Evolutionary conservation across 1,140 invertebrate genomes (phyloP).

Genomic region (Macrosteles quadrilineatus): DNA sequence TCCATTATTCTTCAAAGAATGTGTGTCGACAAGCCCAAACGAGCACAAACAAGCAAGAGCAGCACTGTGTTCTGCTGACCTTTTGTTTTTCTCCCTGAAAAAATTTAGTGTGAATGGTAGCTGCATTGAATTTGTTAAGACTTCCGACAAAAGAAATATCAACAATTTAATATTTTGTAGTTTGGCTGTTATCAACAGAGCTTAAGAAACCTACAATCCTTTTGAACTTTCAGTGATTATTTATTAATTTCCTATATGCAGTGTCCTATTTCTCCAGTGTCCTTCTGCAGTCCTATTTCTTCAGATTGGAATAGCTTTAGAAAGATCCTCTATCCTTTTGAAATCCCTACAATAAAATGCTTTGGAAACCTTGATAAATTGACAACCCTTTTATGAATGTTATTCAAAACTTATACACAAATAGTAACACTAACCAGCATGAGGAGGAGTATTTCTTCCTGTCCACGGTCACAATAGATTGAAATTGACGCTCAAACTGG

Average conservation of each 20-base stretch:
- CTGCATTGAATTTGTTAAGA: too few relatives aligned
- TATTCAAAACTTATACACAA: too few relatives aligned
- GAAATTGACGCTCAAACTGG: constrained; percentile 78
- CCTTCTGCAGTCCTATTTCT: too few relatives aligned
- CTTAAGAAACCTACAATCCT: too few relatives aligned
- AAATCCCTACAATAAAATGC: too few relatives aligned
- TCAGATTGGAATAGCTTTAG: too few relatives aligned
- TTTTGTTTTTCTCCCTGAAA: constrained; percentile 91
- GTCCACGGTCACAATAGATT: constrained; percentile 70
- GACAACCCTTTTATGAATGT: too few relatives aligned
- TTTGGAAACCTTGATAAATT: too few relatives aligned
- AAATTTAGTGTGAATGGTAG: constrained; percentile 41
- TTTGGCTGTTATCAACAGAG: constrained; percentile 6
- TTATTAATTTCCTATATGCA: too few relatives aligned
- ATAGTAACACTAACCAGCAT: constrained; percentile 70
- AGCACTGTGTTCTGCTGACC: constrained; percentile 89
- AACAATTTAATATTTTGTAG: neutral
- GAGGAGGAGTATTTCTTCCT: constrained; percentile 76
- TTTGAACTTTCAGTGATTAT: too few relatives aligned
- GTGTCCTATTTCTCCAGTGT: too few relatives aligned
- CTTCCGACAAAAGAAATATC: neutral
- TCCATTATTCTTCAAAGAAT: constrained; percentile 32
- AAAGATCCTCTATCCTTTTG: too few relatives aligned
- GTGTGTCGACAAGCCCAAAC: constrained; percentile 55
- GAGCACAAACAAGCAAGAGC: constrained; percentile 78